A percentile compares a stretch with the other conserved stretches of the same genome.
phyloP scores from a whole-genome alignment of 2,113 vertebrate species.

The Capricornis sumatraensis region DNA sequence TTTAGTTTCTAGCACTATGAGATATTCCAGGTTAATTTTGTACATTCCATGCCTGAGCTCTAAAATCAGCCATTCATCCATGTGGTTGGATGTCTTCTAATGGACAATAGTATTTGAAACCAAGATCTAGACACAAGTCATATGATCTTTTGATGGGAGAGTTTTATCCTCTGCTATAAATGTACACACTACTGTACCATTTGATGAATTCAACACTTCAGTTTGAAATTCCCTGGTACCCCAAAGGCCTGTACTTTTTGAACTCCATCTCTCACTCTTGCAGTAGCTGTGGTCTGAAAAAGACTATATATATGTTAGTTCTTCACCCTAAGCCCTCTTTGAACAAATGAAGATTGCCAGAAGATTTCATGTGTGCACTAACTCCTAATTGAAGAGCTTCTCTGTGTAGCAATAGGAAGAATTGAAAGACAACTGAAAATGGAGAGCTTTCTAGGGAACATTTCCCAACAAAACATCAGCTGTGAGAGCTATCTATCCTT shows the following conservation, averaged over 20 bases:
- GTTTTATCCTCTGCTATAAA: not conserved
- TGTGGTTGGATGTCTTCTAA: not conserved
- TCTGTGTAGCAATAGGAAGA: not conserved
- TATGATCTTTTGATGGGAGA: not conserved
- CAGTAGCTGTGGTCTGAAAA: not conserved
- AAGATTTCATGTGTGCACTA: not conserved
- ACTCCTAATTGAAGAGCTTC: not conserved
- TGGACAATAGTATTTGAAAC: not conserved
- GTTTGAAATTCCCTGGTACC: not conserved
- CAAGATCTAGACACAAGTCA: not conserved
- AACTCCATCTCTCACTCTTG: not conserved
- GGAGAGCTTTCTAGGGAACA: not conserved
- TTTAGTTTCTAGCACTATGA: not conserved
- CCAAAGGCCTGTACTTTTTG: not conserved
- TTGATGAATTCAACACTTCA: not conserved
- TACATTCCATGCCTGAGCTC: not conserved
- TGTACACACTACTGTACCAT: not conserved
- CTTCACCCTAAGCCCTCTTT: not conserved
- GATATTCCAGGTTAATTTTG: not conserved
- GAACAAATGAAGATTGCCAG: not conserved
- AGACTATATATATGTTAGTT: not conserved
- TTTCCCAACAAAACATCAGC: not conserved
- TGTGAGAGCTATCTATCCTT: not conserved
- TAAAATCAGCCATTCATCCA: not conserved
- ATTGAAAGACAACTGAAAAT: not conserved